A percentile compares a stretch with the other conserved stretches of the same genome.
Evolutionary conservation across 30 jellyfish, hydroid and myxozoan genomes (phyloP).

Genomic region (Mastigias papua): DNA sequence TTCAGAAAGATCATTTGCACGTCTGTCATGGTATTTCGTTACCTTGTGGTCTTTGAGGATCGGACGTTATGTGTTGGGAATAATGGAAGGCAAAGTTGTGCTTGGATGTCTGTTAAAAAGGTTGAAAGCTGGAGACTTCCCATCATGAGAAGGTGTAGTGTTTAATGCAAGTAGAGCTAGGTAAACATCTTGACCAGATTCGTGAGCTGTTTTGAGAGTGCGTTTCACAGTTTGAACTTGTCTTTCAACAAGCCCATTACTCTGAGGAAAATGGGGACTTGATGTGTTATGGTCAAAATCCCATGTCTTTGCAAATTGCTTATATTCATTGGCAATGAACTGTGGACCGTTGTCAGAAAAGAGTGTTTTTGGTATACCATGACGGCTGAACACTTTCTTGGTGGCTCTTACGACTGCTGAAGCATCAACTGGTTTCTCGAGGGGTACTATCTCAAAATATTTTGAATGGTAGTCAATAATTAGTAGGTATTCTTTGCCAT

Average conservation of each 20-base stretch:
- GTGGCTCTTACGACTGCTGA: slow-evolving; percentile 52
- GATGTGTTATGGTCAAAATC: slow-evolving; percentile 59
- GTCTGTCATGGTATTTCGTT: slow-evolving; percentile 47
- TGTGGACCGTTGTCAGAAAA: slow-evolving; percentile 75
- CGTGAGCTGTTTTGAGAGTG: slow-evolving; percentile 68
- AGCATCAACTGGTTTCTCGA: slow-evolving; percentile 41
- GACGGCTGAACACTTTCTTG: slow-evolving; percentile 3
- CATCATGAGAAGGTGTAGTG: slow-evolving; percentile 60
- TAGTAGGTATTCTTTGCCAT: slow-evolving; percentile 59
- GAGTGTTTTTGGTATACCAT: slow-evolving; percentile 51
- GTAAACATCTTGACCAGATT: slow-evolving; percentile 63
- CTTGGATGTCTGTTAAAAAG: slow-evolving; percentile 59
- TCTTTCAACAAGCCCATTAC: slow-evolving; percentile 82
- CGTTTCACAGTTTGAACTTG: slow-evolving; percentile 81
- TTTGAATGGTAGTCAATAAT: slow-evolving; percentile 46
- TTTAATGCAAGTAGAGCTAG: slow-evolving; percentile 62
- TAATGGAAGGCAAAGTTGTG: slow-evolving; percentile 58
- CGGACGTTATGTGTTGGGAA: slow-evolving; percentile 31
- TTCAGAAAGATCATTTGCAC: slow-evolving; percentile 55
- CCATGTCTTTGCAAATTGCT: slow-evolving; percentile 63
- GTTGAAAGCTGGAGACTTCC: slow-evolving; percentile 51
- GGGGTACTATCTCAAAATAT: slow-evolving; percentile 62
- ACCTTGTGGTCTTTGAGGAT: slow-evolving; percentile 52
- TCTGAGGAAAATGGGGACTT: slow-evolving; percentile 68
- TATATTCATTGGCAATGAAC: slow-evolving; percentile 45